Conservation (phyloP, 2,797 vertebrate species). For the Lepilemur septentrionalis region DNA sequence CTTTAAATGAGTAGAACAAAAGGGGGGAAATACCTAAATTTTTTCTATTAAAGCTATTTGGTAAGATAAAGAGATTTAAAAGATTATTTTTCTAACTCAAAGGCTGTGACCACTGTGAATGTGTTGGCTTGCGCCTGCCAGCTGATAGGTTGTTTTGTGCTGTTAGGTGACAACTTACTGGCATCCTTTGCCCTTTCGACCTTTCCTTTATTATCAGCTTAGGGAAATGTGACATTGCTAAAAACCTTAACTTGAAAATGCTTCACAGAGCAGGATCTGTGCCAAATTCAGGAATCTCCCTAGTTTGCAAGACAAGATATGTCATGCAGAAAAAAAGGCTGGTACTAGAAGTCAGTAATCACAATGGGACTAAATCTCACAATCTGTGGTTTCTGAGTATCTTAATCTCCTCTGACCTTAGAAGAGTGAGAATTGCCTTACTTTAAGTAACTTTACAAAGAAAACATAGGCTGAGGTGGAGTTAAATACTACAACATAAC, state of each 20-base stretch:
- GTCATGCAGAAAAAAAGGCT: conserved; percentile 50
- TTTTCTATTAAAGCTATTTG: conserved; percentile 9
- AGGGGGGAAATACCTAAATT: not conserved
- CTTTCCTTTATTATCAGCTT: conserved; percentile 36
- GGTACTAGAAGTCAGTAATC: conserved; percentile 48
- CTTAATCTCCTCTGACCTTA: conserved; percentile 43
- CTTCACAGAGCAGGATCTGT: conserved; percentile 57
- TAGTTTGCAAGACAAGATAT: conserved; percentile 54
- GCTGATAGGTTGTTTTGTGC: not conserved
- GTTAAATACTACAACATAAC: conserved; percentile 27
- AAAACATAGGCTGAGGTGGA: conserved; percentile 20
- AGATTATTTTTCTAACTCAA: not conserved
- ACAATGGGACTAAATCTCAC: conserved; percentile 48
- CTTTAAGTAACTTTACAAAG: conserved; percentile 53
- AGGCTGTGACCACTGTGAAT: not conserved
- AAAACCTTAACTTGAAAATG: conserved; percentile 63
- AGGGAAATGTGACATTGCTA: conserved; percentile 44
- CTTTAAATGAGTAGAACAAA: not conserved
- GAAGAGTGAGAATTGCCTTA: not conserved
- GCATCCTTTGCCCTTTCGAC: not conserved
- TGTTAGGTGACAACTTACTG: not conserved
- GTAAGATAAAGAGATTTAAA: conserved; percentile 15
- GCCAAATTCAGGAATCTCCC: conserved; percentile 58
- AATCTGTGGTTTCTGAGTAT: conserved; percentile 39
- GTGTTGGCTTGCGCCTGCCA: not conserved